Evolutionary conservation across 2,797 vertebrate species (phyloP), one percentile per base, ranked within the genome.

Genomic region (Halcyon chelicuti): DNA sequence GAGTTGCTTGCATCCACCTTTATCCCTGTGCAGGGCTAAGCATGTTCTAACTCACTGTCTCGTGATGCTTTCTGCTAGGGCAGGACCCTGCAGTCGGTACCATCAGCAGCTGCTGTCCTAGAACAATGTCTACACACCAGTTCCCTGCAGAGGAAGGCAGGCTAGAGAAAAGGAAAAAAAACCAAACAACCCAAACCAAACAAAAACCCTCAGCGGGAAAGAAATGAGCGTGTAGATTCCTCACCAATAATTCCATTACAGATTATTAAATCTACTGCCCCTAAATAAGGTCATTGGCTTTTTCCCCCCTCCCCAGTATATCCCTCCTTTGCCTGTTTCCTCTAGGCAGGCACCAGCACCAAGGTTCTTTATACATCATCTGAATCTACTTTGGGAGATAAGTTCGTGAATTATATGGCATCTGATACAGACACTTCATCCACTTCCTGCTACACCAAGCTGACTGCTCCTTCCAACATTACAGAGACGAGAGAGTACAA

Each of bases 241-340:
- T 80, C 47, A 70, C 14, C 73, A 49, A 63, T 28, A 90, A 91
- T 93, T 79, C 63, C 63, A 93, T 85, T 72, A 72, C 46, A 81
- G 52, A 73, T 86, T 72, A 93, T 92, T 93, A 90, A 88, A 90
- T 88, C 82, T 76, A 4, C 46, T 79, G 26, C 15, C 47, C 88
- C 75, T 68, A 76, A 83, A 73, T 75, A 91, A 93, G 68, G 88
- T 68, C 83, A 71, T 7, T 37, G 49, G 44, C 44, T 21, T 21
- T 21, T 5, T 5, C 22, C 20, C 23, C 46, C 25, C 47, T 13
- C 47, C 47, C 26, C 49, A 51, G 20, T 58, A 26, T 46, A 2
- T 33, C 49, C 52, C 58, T 74, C 26, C 39, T 49, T 46, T 57
- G 57, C 55, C 46, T 55, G 29, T 33, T 79, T 72, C 39, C 52